Percentiles rank a stretch among this genome's conserved stretches.
phyloP scores from a whole-genome alignment of 2,888 invertebrate species.

The Leuctra nigra region DNA sequence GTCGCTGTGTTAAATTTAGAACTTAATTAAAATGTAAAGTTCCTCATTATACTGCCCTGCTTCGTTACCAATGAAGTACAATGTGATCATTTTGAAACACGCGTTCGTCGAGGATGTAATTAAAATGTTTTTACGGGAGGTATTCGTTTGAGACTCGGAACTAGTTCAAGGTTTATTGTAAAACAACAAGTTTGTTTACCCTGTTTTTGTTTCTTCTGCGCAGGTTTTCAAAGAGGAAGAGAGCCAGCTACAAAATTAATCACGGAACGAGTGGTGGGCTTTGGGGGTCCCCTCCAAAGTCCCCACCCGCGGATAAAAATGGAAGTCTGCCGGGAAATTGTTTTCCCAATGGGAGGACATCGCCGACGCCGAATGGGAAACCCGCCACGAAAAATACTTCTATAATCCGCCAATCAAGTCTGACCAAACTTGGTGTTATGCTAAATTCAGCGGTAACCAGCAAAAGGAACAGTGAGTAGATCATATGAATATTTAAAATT shows the following conservation, averaged over 20 bases:
- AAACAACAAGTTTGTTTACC: no score
- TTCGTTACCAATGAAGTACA: no score
- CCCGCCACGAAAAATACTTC: conserved; percentile 42
- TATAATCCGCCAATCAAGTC: conserved; percentile 55
- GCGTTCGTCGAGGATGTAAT: no score
- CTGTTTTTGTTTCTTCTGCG: no score
- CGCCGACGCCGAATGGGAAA: conserved; percentile 32
- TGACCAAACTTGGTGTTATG: conserved; percentile 55
- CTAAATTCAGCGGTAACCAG: conserved; percentile 53
- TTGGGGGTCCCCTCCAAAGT: conserved; percentile 31
- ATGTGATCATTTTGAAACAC: no score
- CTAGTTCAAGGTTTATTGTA: no score
- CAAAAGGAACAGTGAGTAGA: conserved; percentile 41
- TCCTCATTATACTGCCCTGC: no score
- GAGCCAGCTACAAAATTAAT: neutral
- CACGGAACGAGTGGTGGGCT: conserved; percentile 20
- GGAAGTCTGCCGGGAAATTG: conserved; percentile 10
- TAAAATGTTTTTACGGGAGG: no score
- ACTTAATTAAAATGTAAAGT: no score
- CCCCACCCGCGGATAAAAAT: conserved; percentile 30
- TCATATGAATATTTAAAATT: conserved; percentile 49
- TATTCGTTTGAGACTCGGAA: no score
- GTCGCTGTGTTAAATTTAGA: no score
- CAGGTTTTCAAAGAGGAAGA: neutral
- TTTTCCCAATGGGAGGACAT: conserved; percentile 18